Evolutionary conservation across 2,797 vertebrate genomes (phyloP).

Genomic region (Balearica regulorum): DNA sequence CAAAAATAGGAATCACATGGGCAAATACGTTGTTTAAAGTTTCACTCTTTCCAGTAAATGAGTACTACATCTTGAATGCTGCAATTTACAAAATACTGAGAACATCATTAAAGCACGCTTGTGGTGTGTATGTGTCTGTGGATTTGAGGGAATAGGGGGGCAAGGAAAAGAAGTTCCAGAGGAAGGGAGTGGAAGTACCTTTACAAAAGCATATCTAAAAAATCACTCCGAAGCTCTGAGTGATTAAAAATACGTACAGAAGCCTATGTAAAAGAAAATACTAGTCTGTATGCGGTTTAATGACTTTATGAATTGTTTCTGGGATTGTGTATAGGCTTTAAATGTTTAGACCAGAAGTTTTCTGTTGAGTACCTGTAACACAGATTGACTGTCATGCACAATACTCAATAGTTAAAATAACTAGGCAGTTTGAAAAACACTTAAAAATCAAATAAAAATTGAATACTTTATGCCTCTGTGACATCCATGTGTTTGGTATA

Average conservation of each 20-base stretch:
- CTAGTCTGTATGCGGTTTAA: neutral
- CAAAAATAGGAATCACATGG: neutral
- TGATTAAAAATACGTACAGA: neutral
- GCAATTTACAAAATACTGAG: neutral
- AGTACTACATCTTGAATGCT: neutral
- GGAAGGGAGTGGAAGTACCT: neutral
- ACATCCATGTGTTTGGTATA: neutral
- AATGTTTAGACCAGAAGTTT: neutral
- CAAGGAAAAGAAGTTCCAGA: neutral
- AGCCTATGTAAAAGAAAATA: neutral
- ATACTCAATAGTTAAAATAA: neutral
- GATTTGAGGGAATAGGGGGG: neutral
- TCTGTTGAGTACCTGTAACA: neutral
- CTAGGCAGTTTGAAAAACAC: neutral
- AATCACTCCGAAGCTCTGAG: neutral
- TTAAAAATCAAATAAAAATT: neutral
- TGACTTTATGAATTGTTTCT: neutral
- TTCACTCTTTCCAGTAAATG: neutral
- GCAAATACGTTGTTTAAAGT: neutral
- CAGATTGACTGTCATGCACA: fast-evolving
- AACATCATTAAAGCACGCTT: fast-evolving
- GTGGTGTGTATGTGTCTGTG: neutral
- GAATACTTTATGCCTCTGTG: neutral
- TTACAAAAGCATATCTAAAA: neutral
- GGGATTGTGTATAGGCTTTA: neutral